phyloP scores from a whole-genome alignment of 2,113 vertebrate species.

The Nestor notabilis region DNA sequence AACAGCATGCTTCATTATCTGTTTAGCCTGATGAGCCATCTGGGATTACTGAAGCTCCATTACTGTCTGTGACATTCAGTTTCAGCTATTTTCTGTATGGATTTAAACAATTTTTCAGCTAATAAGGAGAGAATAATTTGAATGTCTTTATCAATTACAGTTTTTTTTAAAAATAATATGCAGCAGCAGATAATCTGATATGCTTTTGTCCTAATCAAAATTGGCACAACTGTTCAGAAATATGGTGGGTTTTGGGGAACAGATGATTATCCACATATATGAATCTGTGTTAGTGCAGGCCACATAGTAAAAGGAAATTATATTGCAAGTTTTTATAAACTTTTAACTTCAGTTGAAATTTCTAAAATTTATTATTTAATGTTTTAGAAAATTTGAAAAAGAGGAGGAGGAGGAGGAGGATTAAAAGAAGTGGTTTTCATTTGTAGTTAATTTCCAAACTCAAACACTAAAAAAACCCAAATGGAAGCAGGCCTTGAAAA shows the following conservation, averaged over 20 bases:
- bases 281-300: not conserved
- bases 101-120: not conserved
- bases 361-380: not conserved
- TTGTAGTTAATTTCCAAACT: not conserved
- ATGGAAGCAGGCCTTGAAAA: not conserved
- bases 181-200: not conserved
- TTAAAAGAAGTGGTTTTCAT: not conserved
- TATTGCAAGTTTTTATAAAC: not conserved
- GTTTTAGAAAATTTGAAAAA: not conserved
- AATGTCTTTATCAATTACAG: not conserved
- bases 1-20: not conserved
- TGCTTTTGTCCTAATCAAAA: not conserved
- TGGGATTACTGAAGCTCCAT: not conserved
- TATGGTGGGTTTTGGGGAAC: not conserved
- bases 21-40: not conserved
- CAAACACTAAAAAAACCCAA: fast-evolving
- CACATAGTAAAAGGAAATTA: not conserved
- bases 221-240: not conserved
- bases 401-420: not conserved
- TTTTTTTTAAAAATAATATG: not conserved
- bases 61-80: not conserved
- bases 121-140: not conserved
- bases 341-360: not conserved
- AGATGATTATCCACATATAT: not conserved
- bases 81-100: not conserved